phyloP scores from a whole-genome alignment of 2,888 invertebrate species.

The Dastarcus helophoroides region DNA sequence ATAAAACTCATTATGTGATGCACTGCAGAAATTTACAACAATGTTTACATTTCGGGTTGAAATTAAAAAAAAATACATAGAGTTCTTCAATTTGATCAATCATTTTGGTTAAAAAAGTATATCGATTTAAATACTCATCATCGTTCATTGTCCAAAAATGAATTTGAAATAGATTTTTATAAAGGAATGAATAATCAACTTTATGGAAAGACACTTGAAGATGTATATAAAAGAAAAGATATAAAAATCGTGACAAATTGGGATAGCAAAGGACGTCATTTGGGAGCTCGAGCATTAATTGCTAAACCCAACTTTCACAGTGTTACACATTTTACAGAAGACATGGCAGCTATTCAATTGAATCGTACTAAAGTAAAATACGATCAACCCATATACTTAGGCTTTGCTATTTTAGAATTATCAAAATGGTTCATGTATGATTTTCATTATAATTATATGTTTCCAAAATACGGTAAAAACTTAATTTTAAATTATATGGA shows the following conservation, averaged over 20 bases:
- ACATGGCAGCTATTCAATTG: constrained; percentile 25
- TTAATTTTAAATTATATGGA: constrained; percentile 17
- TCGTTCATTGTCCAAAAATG: too few species aligned
- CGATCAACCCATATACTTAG: constrained; percentile 28
- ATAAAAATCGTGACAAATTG: constrained; percentile 12
- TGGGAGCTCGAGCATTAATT: constrained; percentile 17
- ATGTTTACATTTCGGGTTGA: too few species aligned
- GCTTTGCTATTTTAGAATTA: constrained; percentile 21
- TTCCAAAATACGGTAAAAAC: constrained; percentile 18
- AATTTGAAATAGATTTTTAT: constrained; percentile 1
- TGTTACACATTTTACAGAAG: constrained; percentile 21
- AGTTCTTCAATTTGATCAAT: too few species aligned
- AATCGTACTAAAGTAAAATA: constrained; percentile 17
- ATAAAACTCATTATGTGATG: too few species aligned
- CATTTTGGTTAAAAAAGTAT: too few species aligned
- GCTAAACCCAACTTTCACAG: constrained; percentile 22
- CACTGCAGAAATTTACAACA: too few species aligned
- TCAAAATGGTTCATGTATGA: too few species aligned
- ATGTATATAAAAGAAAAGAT: too few species aligned
- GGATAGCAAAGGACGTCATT: constrained; percentile 9
- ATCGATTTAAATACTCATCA: too few species aligned
- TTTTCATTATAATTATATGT: too few species aligned
- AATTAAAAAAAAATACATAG: too few species aligned
- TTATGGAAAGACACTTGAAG: constrained; percentile 7
- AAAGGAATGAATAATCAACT: not conserved